These are phyloP conservation scores for Stomatorhinus walkeri DNA, from an alignment of 2,797 vertebrate genomes.

Conservation along the genomic window DNA sequence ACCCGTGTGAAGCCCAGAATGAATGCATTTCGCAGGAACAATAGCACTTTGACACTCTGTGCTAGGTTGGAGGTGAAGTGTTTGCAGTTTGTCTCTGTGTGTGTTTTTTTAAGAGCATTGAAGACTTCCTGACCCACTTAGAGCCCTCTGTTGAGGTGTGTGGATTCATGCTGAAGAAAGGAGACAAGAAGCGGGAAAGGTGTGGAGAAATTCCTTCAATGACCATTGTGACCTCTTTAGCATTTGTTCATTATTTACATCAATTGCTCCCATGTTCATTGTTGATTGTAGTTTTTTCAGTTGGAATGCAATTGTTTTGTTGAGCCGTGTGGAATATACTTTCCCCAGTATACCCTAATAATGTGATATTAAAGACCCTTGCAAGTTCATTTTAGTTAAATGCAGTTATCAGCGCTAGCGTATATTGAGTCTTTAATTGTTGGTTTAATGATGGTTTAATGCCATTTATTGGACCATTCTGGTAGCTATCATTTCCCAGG, in stretches of 20 bases:
- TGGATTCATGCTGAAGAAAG: constrained; percentile 85
- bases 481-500: neutral
- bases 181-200: constrained; percentile 94
- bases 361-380: neutral
- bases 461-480: neutral
- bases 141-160: constrained; percentile 78
- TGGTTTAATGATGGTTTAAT: neutral
- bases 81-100: neutral
- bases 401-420: neutral
- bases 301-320: neutral
- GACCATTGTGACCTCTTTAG: neutral
- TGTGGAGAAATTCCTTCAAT: constrained; percentile 41
- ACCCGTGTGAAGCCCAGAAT: neutral
- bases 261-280: neutral
- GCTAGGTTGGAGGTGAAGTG: neutral
- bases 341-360: neutral
- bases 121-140: constrained; percentile 78
- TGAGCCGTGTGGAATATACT: neutral
- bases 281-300: neutral
- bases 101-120: constrained; percentile 62
- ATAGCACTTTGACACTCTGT: neutral
- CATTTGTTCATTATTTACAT: neutral
- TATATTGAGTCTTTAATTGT: neutral
- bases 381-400: neutral
- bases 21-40: neutral